Conservation (phyloP, 2,797 vertebrate genomes). For the Simalia tracyae region DNA sequence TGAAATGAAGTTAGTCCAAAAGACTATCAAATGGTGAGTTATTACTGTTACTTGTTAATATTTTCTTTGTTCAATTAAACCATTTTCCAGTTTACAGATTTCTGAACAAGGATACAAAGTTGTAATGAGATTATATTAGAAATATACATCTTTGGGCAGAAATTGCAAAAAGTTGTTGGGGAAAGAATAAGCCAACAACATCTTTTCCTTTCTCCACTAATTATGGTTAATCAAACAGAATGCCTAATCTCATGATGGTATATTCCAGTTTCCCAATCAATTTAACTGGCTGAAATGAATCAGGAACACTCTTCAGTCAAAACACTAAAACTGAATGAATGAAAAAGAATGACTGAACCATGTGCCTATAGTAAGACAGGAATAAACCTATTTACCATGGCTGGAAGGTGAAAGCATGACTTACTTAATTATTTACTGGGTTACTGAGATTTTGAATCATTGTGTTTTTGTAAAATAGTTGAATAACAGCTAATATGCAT, state of each 20-base stretch:
- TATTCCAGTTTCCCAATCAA: not conserved
- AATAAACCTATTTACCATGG: too few relatives aligned
- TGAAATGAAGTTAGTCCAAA: constrained; percentile 23
- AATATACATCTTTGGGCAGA: not conserved
- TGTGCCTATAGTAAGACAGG: too few relatives aligned
- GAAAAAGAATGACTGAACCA: too few relatives aligned
- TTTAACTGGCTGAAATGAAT: not conserved
- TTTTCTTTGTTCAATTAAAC: constrained; percentile 23
- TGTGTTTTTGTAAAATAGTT: too few relatives aligned
- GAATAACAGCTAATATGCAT: too few relatives aligned
- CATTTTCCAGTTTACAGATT: not conserved
- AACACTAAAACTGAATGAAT: too few relatives aligned
- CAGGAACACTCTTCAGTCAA: not conserved
- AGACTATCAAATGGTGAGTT: constrained; percentile 26
- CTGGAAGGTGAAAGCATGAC: too few relatives aligned
- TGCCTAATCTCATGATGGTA: not conserved
- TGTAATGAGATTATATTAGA: not conserved
- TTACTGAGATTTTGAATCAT: too few relatives aligned
- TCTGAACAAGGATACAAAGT: not conserved
- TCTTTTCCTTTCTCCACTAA: not conserved
- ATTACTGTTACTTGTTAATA: not conserved
- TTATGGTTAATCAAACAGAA: not conserved
- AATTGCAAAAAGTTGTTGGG: not conserved
- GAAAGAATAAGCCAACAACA: not conserved
- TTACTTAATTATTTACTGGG: too few relatives aligned